Evolutionary conservation across 1,140 invertebrate species (phyloP).

Genomic region (Laodelphax striatellus): DNA sequence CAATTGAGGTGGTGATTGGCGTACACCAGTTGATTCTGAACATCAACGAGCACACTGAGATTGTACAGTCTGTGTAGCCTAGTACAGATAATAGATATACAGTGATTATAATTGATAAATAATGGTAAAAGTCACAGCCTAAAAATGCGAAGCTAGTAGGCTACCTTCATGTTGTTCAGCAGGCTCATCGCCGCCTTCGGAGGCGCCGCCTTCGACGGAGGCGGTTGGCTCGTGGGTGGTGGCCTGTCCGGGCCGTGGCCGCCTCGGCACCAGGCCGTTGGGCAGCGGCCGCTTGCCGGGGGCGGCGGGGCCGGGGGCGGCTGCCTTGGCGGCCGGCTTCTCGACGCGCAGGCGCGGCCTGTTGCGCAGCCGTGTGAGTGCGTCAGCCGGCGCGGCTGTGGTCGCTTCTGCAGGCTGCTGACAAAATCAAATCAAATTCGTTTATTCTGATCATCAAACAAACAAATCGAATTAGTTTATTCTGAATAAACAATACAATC

Average conservation of each 20-base stretch:
- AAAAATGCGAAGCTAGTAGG: no score
- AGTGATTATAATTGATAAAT: no score
- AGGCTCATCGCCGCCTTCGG: no score
- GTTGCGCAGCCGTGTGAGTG: constrained; percentile 18
- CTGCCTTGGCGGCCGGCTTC: not conserved
- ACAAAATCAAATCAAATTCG: not conserved
- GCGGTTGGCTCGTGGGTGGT: not conserved
- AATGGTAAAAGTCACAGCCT: no score
- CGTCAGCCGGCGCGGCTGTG: constrained; percentile 4
- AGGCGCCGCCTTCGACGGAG: constrained; percentile 6
- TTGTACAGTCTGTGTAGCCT: no score
- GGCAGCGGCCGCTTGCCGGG: constrained; percentile 5
- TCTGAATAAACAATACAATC: not conserved
- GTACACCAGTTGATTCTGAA: no score
- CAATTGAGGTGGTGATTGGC: no score
- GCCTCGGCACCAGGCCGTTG: constrained; percentile 9
- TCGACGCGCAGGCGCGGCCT: constrained; percentile 17
- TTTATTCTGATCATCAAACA: no score
- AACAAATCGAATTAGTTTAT: no score
- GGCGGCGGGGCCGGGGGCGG: not conserved
- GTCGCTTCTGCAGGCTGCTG: constrained; percentile 8
- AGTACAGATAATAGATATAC: no score
- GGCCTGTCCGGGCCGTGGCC: constrained; percentile 11
- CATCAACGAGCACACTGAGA: no score
- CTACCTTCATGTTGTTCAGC: not conserved